Evolutionary conservation across 2,888 invertebrate species (phyloP).

Genomic region (Carabus problematicus): DNA sequence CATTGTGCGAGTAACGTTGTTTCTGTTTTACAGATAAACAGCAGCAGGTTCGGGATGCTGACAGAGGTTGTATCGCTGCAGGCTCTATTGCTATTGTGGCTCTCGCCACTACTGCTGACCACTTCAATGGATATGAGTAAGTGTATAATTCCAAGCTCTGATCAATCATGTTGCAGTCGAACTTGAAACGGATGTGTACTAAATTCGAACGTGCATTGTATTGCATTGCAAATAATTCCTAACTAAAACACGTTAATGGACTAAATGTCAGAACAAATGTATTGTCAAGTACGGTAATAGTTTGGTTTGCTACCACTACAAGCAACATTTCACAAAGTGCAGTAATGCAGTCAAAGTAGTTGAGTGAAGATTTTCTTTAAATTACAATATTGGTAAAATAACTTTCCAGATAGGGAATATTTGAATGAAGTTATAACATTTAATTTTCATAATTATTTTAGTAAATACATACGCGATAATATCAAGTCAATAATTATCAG

Average conservation of each 20-base stretch:
- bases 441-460: no score
- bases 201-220: no score
- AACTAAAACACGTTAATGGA: background rate
- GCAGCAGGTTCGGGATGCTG: background rate
- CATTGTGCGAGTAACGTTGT: background rate
- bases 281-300: background rate
- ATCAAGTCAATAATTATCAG: slow-evolving; percentile 12
- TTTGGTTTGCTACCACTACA: no score
- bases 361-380: no score
- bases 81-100: slow-evolving; percentile 3
- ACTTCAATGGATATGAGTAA: slow-evolving; percentile 14
- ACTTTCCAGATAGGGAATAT: no score
- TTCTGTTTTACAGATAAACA: slow-evolving; percentile 12
- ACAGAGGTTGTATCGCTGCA: background rate
- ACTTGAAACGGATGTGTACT: slow-evolving; percentile 3
- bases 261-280: slow-evolving; percentile 1
- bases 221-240: slow-evolving; percentile 9
- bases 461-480: no score
- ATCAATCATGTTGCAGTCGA: background rate
- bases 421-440: no score
- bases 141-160: background rate
- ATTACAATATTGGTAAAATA: no score
- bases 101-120: slow-evolving; percentile 5
- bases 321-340: no score
- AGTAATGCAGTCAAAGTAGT: no score